Conservation (phyloP, 2,888 invertebrate species). For the Rugalucina vietnamica region DNA sequence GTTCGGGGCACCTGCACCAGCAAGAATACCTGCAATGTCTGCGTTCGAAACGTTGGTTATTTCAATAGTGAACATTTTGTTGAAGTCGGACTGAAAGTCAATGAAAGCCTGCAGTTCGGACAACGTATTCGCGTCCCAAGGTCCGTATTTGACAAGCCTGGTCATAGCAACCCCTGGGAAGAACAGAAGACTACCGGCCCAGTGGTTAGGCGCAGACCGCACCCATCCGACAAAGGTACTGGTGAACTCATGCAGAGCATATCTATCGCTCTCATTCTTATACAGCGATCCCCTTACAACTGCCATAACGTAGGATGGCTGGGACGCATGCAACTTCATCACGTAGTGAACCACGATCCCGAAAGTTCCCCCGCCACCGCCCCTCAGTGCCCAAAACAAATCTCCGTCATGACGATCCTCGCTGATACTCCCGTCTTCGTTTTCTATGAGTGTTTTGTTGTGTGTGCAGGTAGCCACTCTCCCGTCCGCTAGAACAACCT, state of each 20-base stretch:
- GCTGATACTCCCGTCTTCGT: background rate
- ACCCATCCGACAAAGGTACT: conserved; percentile 1
- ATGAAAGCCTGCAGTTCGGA: background rate
- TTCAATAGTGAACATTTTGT: too few species aligned
- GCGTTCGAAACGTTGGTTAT: too few species aligned
- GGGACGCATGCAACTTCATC: conserved; percentile 49
- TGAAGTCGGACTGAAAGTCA: too few species aligned
- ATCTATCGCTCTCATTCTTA: conserved; percentile 8
- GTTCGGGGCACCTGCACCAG: too few species aligned
- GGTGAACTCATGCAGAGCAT: background rate
- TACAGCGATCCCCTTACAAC: background rate
- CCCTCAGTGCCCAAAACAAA: conserved; percentile 66
- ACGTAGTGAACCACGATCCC: conserved; percentile 53
- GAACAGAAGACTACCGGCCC: conserved; percentile 53
- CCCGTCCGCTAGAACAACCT: conserved; percentile 58
- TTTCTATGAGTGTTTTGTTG: conserved; percentile 15
- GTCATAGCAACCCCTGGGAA: conserved; percentile 27
- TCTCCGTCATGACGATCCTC: conserved; percentile 29
- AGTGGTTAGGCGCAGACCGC: conserved; percentile 37
- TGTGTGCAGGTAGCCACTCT: conserved; percentile 44
- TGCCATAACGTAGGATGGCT: conserved; percentile 24
- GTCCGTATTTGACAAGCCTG: conserved; percentile 52
- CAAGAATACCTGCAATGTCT: too few species aligned
- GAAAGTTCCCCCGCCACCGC: conserved; percentile 67
- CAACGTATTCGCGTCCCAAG: conserved; percentile 49